phyloP scores from a whole-genome alignment of 2,888 invertebrate species.

The Phlogophora meticulosa region DNA sequence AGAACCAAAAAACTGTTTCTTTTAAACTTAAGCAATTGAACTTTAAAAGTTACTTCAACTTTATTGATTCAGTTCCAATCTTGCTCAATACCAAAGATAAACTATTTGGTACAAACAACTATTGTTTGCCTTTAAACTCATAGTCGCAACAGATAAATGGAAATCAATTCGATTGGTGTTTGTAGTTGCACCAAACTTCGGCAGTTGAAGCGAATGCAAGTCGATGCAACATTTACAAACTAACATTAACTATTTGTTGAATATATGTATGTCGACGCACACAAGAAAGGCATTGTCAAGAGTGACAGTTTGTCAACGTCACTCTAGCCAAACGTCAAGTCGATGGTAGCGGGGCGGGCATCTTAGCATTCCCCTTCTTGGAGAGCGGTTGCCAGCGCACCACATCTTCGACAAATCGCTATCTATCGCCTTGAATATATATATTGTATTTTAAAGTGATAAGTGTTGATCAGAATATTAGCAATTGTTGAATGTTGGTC shows the following conservation, averaged over 20 bases:
- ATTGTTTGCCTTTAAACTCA: constrained; percentile 51
- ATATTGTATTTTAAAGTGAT: too few species aligned
- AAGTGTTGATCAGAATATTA: too few species aligned
- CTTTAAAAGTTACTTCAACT: constrained; percentile 35
- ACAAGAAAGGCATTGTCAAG: too few species aligned
- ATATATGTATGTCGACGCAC: not conserved
- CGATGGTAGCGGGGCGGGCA: too few species aligned
- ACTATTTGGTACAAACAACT: constrained; percentile 41
- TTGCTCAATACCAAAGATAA: constrained; percentile 44
- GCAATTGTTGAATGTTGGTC: too few species aligned
- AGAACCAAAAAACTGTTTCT: constrained; percentile 19
- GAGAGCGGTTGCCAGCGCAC: too few species aligned
- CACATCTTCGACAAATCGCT: too few species aligned
- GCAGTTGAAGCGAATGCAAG: constrained; percentile 41
- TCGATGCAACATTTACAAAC: constrained; percentile 35
- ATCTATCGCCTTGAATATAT: too few species aligned
- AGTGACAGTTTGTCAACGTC: too few species aligned
- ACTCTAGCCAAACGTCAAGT: too few species aligned
- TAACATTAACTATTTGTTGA: constrained; percentile 13
- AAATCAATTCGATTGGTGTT: constrained; percentile 55
- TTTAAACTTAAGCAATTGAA: constrained; percentile 30
- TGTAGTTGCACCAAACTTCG: constrained; percentile 45
- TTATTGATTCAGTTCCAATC: constrained; percentile 40
- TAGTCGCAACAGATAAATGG: constrained; percentile 49
- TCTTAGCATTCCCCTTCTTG: too few species aligned